Conservation (phyloP, 1,140 invertebrate genomes). For the Delia radicum region DNA sequence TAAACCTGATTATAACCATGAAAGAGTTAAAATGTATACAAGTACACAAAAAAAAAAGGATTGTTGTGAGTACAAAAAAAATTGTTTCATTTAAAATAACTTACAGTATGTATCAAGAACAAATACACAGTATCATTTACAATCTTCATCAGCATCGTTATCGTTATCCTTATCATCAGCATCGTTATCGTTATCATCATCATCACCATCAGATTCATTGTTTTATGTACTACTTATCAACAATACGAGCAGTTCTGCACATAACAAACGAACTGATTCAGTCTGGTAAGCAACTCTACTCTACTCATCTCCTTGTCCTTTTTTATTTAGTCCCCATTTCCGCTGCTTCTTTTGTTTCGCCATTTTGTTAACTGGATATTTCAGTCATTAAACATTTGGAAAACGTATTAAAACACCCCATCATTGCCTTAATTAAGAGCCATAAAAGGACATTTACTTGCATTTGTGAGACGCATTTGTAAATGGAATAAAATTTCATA, state of each 20-base stretch:
- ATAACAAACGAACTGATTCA: constrained; percentile 6
- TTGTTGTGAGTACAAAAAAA: too few species aligned
- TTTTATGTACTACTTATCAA: too few species aligned
- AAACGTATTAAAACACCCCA: constrained; percentile 57
- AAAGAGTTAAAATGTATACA: background rate
- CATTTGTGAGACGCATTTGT: constrained; percentile 25
- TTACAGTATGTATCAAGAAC: background rate
- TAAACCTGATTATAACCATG: background rate
- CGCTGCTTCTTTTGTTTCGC: background rate
- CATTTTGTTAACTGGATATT: background rate
- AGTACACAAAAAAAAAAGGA: background rate
- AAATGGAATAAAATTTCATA: constrained; percentile 16
- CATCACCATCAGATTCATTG: too few species aligned
- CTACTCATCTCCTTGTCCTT: background rate
- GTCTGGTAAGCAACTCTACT: constrained; percentile 15
- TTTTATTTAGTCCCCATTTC: background rate
- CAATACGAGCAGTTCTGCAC: background rate
- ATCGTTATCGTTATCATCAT: background rate
- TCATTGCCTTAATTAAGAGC: constrained; percentile 57
- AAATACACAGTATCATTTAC: background rate
- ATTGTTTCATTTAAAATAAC: background rate
- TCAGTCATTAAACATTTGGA: constrained; percentile 53
- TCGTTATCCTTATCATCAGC: background rate
- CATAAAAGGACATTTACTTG: constrained; percentile 56
- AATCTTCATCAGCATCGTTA: background rate